Evolutionary conservation across 2,888 invertebrate species (phyloP).

Genomic region (Synergus japonicus): DNA sequence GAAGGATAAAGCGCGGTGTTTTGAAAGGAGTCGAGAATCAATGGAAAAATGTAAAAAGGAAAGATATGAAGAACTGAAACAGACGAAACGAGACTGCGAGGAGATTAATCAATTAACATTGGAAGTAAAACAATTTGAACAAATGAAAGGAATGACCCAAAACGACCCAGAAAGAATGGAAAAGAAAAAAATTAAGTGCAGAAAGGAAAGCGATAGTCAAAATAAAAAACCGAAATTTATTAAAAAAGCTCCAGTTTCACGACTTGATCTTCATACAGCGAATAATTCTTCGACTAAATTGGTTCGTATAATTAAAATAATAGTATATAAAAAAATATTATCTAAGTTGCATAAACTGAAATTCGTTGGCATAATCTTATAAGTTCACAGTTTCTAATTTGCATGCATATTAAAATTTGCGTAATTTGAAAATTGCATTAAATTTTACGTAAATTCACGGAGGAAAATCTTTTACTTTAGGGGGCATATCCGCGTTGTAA

Average conservation of each 20-base stretch:
- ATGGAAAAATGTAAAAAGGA: slow-evolving; percentile 12
- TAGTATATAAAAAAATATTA: background rate
- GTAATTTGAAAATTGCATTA: background rate
- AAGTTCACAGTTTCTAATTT: background rate
- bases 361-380: background rate
- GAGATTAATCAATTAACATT: slow-evolving; percentile 16
- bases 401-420: background rate
- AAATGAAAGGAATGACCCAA: background rate
- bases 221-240: slow-evolving; percentile 21
- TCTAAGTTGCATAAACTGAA: background rate
- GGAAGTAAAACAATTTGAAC: background rate
- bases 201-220: slow-evolving; percentile 39
- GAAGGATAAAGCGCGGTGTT: slow-evolving; percentile 38
- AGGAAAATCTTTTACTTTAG: background rate
- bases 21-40: slow-evolving; percentile 25
- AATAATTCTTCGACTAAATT: background rate
- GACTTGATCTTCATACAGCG: background rate
- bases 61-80: slow-evolving; percentile 18
- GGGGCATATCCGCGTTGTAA: background rate
- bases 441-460: background rate
- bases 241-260: slow-evolving; percentile 6
- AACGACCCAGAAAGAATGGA: background rate
- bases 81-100: slow-evolving; percentile 15
- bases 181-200: slow-evolving; percentile 35
- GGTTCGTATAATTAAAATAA: slow-evolving; percentile 4